These are phyloP conservation scores for Lota lota DNA, from an alignment of 2,113 vertebrate genomes.

Conservation along the genomic window DNA sequence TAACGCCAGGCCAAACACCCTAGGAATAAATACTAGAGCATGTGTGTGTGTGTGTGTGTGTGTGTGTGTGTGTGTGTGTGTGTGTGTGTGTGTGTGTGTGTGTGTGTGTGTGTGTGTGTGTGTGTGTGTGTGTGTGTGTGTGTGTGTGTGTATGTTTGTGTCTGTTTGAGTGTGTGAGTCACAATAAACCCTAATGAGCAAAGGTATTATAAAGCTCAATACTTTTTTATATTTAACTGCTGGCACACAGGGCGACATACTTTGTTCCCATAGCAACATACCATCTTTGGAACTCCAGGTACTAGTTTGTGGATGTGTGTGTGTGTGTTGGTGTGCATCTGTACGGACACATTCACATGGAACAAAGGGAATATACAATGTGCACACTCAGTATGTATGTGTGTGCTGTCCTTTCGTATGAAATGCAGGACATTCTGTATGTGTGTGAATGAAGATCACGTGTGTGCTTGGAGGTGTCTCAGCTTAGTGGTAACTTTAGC, in stretches of 20 bases:
- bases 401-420: neutral
- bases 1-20: constrained; percentile 24
- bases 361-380: no score
- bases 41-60: constrained; percentile 11
- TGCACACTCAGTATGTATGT: neutral
- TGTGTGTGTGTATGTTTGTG: constrained; percentile 7
- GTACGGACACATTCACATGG: no score
- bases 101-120: neutral
- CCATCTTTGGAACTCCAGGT: neutral
- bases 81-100: neutral
- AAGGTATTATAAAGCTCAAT: constrained; percentile 4
- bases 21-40: constrained; percentile 17
- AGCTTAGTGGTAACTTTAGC: neutral
- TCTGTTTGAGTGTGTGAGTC: neutral
- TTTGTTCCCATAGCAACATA: constrained; percentile 7
- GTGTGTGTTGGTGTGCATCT: neutral
- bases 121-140: constrained; percentile 16
- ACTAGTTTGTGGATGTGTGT: neutral
- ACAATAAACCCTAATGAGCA: constrained; percentile 7
- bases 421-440: no score
- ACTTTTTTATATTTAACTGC: constrained; percentile 16
- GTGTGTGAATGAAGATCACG: no score
- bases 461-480: no score
- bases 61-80: constrained; percentile 15
- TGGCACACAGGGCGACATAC: constrained; percentile 1